These are phyloP conservation scores for Pachymerium ferrugineum DNA, from an alignment of 2,888 invertebrate genomes.

Conservation along the genomic window DNA sequence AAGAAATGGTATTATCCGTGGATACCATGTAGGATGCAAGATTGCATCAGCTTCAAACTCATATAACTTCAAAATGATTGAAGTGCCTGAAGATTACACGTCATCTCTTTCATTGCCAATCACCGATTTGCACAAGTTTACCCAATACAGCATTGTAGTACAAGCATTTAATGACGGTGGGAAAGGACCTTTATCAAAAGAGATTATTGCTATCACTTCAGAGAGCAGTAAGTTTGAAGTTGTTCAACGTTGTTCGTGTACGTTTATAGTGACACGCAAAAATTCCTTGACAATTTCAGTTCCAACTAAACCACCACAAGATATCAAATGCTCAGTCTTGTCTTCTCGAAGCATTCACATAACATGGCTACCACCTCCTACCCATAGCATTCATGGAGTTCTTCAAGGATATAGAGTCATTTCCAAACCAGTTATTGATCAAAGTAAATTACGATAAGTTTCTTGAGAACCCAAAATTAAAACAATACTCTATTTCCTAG, in stretches of 20 bases:
- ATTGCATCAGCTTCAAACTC: neutral
- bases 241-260: neutral
- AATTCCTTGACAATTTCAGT: no score
- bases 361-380: slow-evolving; percentile 47
- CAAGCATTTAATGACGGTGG: slow-evolving; percentile 47
- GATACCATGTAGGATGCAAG: neutral
- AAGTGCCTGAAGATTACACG: slow-evolving; percentile 21
- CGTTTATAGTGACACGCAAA: no score
- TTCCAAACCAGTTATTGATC: slow-evolving; percentile 41
- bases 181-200: slow-evolving; percentile 44
- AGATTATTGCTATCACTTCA: slow-evolving; percentile 43
- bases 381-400: slow-evolving; percentile 46
- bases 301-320: slow-evolving; percentile 46
- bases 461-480: neutral
- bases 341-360: slow-evolving; percentile 45
- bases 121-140: slow-evolving; percentile 39
- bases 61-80: neutral
- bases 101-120: neutral
- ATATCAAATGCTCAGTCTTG: slow-evolving; percentile 43
- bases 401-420: slow-evolving; percentile 47
- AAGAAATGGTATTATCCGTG: slow-evolving; percentile 3
- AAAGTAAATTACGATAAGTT: neutral
- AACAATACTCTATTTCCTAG: neutral
- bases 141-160: slow-evolving; percentile 45
- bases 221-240: slow-evolving; percentile 47